Conservation (phyloP, 2,888 invertebrate genomes). For the Xestia sexstrigata region DNA sequence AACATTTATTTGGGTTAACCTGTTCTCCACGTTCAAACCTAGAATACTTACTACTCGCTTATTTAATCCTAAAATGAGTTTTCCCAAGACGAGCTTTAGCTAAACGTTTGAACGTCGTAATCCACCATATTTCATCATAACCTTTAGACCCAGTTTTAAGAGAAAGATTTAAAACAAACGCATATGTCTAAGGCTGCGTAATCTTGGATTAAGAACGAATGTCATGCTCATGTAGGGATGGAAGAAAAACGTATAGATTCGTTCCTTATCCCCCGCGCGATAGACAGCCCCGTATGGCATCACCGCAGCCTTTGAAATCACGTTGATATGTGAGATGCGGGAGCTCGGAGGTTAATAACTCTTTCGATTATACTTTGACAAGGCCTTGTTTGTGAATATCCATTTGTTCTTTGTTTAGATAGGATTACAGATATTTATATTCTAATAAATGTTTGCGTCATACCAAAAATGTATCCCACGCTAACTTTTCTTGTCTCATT, state of each 20-base stretch:
- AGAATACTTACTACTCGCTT: conserved; percentile 29
- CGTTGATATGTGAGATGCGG: conserved; percentile 54
- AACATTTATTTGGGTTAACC: conserved; percentile 29
- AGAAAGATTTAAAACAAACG: conserved; percentile 57
- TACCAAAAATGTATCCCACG: neutral
- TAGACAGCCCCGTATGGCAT: conserved; percentile 53
- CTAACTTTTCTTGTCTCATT: neutral
- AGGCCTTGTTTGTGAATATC: neutral
- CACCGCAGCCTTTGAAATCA: conserved; percentile 56
- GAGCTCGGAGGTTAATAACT: conserved; percentile 50
- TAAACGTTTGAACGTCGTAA: conserved; percentile 48
- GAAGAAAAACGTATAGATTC: conserved; percentile 47
- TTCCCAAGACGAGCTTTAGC: conserved; percentile 37
- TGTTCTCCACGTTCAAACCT: conserved; percentile 24
- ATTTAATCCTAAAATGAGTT: conserved; percentile 49
- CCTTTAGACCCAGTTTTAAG: conserved; percentile 48
- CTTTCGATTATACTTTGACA: conserved; percentile 42
- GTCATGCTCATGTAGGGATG: conserved; percentile 42
- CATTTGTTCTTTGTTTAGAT: conserved; percentile 6
- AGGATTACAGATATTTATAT: neutral
- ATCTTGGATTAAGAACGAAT: conserved; percentile 57
- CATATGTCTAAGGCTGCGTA: conserved; percentile 26
- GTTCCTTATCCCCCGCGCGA: conserved; percentile 51
- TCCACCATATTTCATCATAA: conserved; percentile 54
- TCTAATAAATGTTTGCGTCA: neutral